Percentiles rank a stretch among this genome's conserved stretches.
These are phyloP conservation scores for Caerostris darwini DNA, from an alignment of 1,140 invertebrate species.

Conservation along the genomic window DNA sequence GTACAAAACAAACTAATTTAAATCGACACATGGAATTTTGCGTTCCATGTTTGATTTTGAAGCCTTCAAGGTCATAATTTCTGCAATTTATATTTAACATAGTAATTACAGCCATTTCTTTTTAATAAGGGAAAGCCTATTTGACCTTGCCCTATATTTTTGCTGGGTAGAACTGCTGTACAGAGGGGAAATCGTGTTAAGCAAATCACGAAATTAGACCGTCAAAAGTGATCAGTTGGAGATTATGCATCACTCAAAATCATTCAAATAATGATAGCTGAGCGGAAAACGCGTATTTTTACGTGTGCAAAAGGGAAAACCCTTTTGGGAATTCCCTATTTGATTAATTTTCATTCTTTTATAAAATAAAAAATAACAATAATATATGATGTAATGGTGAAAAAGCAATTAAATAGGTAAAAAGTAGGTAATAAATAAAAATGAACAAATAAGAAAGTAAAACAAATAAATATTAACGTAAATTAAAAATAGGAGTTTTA, in stretches of 20 bases:
- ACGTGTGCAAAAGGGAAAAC: too few species aligned
- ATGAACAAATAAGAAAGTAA: too few species aligned
- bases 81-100: slow-evolving; percentile 4
- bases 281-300: too few species aligned
- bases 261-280: background rate
- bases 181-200: background rate
- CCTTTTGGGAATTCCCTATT: too few species aligned
- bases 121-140: background rate
- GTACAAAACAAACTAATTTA: background rate
- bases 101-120: slow-evolving; percentile 4
- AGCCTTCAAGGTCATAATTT: background rate
- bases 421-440: too few species aligned
- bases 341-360: too few species aligned
- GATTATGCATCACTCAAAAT: background rate
- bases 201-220: background rate
- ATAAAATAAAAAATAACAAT: too few species aligned
- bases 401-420: too few species aligned
- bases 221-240: background rate
- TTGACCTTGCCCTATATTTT: slow-evolving; percentile 12
- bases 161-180: background rate
- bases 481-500: too few species aligned
- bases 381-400: too few species aligned
- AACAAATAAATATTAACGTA: too few species aligned
- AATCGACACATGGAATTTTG: background rate
- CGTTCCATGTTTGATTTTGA: background rate